Base-by-base conservation (phyloP, 2,797 vertebrate species). In the Labeo calbasu region DNA sequence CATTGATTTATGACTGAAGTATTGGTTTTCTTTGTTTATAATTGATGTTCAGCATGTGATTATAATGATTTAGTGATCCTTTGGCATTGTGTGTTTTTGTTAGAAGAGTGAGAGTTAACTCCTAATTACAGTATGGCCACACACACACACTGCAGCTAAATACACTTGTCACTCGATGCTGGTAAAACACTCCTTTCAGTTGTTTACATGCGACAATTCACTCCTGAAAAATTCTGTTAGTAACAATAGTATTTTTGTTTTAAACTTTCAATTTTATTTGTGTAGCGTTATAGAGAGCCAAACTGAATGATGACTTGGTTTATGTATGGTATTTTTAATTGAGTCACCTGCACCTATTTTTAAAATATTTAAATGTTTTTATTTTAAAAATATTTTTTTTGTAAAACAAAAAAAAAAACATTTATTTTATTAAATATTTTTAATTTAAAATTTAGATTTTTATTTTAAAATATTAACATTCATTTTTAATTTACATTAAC, bases 1-100 rank as follows among this genome's bases (percentile, higher is more conserved):
- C 71, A 77, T 53, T 83, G 59, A 83, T 75, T 73, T 40, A 65
- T 82, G 70, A 75, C 6, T 82, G 79, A 57, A 55, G 19, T 77
- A 57, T 63, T 25, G 21, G 12, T 73, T 7, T 70, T 40, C 36
- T 25, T 32, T 32, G 43, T 61, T 57, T 50, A n/a, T 77, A 32
- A 76, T 12, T 77, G 11, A 25, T 11, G 10, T 5, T 40, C 48
- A 21, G 48, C 70, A 66, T 77, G 61, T 51, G 48, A 73, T 78
- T 19, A 21, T 40, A 48, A 43, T 48, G 13, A 61, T 59, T 13
- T 25, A 23, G 40, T 40, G 32, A 77, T 59, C 19, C 19, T 5
- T 3, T 59, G 36, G 70, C 23, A 51, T 10, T 25, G 15, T 32
- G 71, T 53, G 69, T 72, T 70, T 46, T 23, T 12, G 21, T 59